Percentiles rank a stretch among this genome's conserved stretches.
Conservation (phyloP, 1,140 invertebrate species). For the Fopius arisanus region DNA sequence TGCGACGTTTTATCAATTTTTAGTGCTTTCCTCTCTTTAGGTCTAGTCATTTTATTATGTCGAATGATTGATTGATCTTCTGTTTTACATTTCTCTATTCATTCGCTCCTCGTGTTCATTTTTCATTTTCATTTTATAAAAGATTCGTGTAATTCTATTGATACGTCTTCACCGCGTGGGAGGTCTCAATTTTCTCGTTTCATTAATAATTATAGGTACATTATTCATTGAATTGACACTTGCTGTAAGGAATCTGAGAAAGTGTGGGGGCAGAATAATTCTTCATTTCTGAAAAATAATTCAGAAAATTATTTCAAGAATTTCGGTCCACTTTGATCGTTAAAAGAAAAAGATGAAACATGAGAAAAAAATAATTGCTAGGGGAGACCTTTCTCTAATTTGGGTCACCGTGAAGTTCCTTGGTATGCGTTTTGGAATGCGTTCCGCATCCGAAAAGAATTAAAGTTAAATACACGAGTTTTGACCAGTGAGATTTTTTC, state of each 20-base stretch:
- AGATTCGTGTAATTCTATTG: background rate
- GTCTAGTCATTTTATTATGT: no score
- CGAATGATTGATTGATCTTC: no score
- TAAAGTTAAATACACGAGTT: conserved; percentile 9
- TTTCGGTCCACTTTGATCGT: conserved; percentile 13
- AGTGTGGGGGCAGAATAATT: background rate
- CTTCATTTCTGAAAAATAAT: background rate
- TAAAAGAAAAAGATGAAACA: background rate
- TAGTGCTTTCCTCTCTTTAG: no score
- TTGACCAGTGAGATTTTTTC: background rate
- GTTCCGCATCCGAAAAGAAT: conserved; percentile 28
- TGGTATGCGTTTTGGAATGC: conserved; percentile 28
- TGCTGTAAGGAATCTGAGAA: background rate
- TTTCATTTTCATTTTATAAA: background rate
- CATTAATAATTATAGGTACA: background rate
- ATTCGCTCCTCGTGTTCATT: no score
- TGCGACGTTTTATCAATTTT: no score
- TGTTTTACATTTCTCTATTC: no score
- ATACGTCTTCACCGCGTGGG: background rate
- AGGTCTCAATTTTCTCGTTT: background rate
- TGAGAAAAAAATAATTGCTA: conserved; percentile 25
- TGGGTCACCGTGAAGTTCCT: conserved; percentile 25
- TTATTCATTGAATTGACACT: background rate
- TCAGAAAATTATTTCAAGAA: conserved; percentile 8
- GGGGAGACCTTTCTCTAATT: conserved; percentile 25